phyloP scores from a whole-genome alignment of 1,140 invertebrate genomes.

The Venturia canescens region DNA sequence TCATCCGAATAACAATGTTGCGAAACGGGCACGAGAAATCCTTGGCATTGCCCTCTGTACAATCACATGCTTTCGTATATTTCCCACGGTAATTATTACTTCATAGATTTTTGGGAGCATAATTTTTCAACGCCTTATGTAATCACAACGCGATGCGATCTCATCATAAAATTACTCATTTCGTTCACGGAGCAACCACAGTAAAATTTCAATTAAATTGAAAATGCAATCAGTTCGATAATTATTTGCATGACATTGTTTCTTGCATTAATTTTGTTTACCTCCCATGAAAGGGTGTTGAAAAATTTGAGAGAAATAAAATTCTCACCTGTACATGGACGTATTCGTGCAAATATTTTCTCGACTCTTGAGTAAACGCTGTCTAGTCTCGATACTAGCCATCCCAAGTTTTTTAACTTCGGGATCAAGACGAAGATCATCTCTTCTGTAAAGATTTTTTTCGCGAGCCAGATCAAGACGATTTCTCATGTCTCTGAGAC shows the following conservation, averaged over 20 bases:
- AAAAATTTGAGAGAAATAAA: conserved; percentile 21
- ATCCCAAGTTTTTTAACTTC: conserved; percentile 57
- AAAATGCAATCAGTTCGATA: not conserved
- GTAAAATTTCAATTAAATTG: not conserved
- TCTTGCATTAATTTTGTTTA: not conserved
- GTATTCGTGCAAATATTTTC: conserved; percentile 60
- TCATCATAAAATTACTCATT: too few species aligned
- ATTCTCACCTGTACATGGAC: conserved; percentile 66
- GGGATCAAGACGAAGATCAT: conserved; percentile 63
- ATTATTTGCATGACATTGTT: too few species aligned
- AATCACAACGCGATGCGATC: too few species aligned
- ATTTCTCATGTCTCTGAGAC: conserved; percentile 71
- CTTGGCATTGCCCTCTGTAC: conserved; percentile 6
- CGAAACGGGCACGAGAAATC: not conserved
- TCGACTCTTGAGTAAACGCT: conserved; percentile 57
- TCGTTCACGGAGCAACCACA: not conserved
- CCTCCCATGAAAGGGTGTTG: too few species aligned
- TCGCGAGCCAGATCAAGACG: conserved; percentile 64
- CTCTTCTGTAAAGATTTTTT: conserved; percentile 63
- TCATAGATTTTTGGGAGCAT: too few species aligned
- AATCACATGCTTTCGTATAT: not conserved
- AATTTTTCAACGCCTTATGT: too few species aligned
- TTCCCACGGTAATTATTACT: not conserved
- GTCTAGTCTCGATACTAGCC: conserved; percentile 60
- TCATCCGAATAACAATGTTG: not conserved